These are phyloP conservation scores for Poecilia velifera DNA, from an alignment of 2,797 vertebrate species.

Conservation along the genomic window DNA sequence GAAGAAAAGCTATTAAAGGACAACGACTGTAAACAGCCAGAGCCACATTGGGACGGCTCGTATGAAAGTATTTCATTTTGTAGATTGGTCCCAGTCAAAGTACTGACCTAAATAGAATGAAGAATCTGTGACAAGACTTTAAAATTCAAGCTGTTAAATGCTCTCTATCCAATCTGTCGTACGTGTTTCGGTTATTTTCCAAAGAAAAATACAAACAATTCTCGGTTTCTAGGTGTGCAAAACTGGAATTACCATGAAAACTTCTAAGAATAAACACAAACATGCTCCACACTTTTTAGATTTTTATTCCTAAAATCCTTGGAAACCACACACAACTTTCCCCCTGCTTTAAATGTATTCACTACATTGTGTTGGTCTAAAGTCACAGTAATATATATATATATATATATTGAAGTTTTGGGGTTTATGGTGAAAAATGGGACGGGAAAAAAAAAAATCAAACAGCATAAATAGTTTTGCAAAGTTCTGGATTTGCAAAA, in stretches of 20 bases:
- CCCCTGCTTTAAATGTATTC: not conserved
- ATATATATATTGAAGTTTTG: not conserved
- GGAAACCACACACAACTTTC: not conserved
- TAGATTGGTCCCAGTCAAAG: not conserved
- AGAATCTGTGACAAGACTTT: not conserved
- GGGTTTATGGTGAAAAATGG: conserved; percentile 15
- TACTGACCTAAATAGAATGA: not conserved
- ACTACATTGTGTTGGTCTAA: not conserved
- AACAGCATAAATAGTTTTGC: not conserved
- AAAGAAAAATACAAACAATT: not conserved
- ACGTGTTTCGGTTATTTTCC: not conserved
- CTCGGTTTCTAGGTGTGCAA: not conserved
- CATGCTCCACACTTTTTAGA: not conserved
- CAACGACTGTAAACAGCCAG: not conserved
- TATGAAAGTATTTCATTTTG: not conserved
- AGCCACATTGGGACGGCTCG: not conserved
- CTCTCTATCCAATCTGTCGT: not conserved
- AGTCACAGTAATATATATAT: not conserved
- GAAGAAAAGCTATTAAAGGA: not conserved
- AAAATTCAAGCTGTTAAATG: not conserved
- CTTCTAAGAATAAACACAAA: not conserved
- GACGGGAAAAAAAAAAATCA: not conserved
- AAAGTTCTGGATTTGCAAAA: not conserved
- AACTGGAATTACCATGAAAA: not conserved
- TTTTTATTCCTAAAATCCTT: not conserved